These are phyloP conservation scores for Sterna hirundo DNA, from an alignment of 2,113 vertebrate genomes.

Conservation along the genomic window DNA sequence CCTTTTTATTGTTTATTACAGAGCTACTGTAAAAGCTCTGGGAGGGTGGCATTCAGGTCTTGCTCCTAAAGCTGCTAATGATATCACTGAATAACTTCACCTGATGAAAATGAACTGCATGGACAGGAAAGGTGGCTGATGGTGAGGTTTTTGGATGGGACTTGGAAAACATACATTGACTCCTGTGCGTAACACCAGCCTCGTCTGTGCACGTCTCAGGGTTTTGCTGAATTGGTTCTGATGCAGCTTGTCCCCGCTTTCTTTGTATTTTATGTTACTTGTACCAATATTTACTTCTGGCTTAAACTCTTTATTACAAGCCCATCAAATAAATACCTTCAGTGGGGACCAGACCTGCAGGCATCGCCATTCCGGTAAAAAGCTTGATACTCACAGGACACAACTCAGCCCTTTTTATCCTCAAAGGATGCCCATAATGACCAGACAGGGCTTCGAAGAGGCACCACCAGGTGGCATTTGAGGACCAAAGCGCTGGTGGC, in stretches of 20 bases:
- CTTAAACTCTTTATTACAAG: background rate
- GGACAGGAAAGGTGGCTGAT: background rate
- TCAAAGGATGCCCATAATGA: background rate
- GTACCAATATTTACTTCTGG: background rate
- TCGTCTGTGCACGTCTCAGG: background rate
- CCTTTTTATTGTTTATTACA: background rate
- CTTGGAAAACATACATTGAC: background rate
- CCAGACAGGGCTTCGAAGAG: fast-evolving
- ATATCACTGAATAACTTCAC: background rate
- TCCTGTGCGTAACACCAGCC: background rate
- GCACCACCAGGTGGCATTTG: background rate
- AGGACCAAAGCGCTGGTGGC: background rate
- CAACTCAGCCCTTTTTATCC: background rate
- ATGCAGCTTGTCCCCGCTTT: background rate
- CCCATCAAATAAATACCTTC: background rate
- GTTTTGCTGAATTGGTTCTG: background rate
- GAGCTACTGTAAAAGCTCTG: background rate
- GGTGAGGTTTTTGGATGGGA: background rate
- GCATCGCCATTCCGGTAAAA: background rate
- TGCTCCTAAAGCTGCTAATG: background rate
- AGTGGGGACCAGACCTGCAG: background rate
- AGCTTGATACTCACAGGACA: background rate
- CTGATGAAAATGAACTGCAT: background rate
- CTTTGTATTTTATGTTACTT: background rate
- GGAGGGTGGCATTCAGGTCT: background rate